Conservation (phyloP, 2,888 invertebrate genomes). For the Pseudococcus jackbeardsleyi region DNA sequence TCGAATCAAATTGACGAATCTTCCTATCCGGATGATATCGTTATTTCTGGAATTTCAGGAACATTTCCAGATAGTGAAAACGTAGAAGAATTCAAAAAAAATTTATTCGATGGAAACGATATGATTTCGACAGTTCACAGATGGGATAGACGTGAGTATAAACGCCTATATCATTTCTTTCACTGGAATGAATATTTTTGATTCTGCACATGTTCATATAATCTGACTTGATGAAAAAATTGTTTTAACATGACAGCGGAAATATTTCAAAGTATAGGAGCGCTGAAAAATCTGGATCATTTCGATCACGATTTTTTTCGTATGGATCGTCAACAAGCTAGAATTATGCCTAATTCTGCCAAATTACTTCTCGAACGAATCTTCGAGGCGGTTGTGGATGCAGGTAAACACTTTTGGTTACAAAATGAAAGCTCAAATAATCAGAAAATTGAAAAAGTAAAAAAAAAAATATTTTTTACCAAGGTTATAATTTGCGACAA, state of each 20-base stretch:
- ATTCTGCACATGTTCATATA: background rate
- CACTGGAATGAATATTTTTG: background rate
- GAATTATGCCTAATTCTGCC: slow-evolving; percentile 72
- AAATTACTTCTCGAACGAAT: slow-evolving; percentile 71
- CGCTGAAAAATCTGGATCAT: background rate
- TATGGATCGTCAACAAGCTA: slow-evolving; percentile 71
- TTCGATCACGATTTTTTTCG: slow-evolving; percentile 72
- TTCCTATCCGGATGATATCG: slow-evolving; percentile 67
- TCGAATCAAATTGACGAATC: background rate
- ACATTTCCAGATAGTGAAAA: slow-evolving; percentile 76
- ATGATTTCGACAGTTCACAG: slow-evolving; percentile 65
- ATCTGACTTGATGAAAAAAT: background rate
- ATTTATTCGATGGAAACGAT: slow-evolving; percentile 70
- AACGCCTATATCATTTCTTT: background rate
- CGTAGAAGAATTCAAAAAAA: slow-evolving; percentile 75
- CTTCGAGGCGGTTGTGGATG: slow-evolving; percentile 72
- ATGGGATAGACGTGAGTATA: slow-evolving; percentile 63
- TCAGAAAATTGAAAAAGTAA: too few species aligned
- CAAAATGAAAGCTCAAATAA: too few species aligned
- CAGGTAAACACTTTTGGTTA: slow-evolving; percentile 69
- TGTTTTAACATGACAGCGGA: background rate
- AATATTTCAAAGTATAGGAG: background rate
- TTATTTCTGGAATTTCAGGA: slow-evolving; percentile 73
- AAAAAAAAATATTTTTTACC: background rate
- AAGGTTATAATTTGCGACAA: background rate